These are phyloP conservation scores for Formica exsecta DNA, from an alignment of 1,140 invertebrate species.

Conservation along the genomic window DNA sequence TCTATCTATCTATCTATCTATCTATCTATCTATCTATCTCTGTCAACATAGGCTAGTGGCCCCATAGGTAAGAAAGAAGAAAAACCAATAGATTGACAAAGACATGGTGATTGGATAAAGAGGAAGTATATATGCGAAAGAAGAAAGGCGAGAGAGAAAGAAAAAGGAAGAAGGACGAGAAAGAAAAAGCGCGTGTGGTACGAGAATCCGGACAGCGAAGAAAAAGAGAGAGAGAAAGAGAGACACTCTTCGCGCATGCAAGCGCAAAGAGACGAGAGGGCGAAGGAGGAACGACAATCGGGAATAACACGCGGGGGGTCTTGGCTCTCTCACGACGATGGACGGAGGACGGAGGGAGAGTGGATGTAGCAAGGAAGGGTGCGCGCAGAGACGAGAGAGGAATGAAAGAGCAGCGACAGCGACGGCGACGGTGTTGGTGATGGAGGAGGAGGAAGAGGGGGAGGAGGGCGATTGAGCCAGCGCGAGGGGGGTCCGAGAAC, in stretches of 20 bases:
- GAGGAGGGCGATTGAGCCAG: slow-evolving; percentile 67
- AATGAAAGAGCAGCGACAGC: slow-evolving; percentile 28
- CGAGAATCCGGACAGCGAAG: neutral
- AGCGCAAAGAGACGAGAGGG: slow-evolving; percentile 37
- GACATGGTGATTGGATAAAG: slow-evolving; percentile 22
- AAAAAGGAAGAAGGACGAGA: neutral
- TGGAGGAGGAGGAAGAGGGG: neutral
- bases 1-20: too few relatives aligned
- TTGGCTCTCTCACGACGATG: slow-evolving; percentile 62
- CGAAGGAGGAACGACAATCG: slow-evolving; percentile 69
- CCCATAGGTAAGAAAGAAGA: slow-evolving; percentile 19
- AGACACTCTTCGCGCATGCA: slow-evolving; percentile 14
- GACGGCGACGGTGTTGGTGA: neutral
- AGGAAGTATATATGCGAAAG: slow-evolving; percentile 35
- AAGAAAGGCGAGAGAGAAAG: slow-evolving; percentile 27
- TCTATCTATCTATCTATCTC: neutral
- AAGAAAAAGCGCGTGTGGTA: slow-evolving; percentile 26
- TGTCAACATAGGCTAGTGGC: neutral
- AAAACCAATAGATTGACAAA: slow-evolving; percentile 8
- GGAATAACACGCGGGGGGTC: slow-evolving; percentile 81
- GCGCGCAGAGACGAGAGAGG: slow-evolving; percentile 50
- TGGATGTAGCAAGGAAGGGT: slow-evolving; percentile 26
- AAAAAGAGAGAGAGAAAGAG: slow-evolving; percentile 10
- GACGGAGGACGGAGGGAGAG: slow-evolving; percentile 47
- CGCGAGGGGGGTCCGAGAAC: slow-evolving; percentile 62